A percentile compares a stretch with the other conserved stretches of the same genome.
Conservation (phyloP, 2,797 vertebrate genomes). For the Harpagifer antarcticus region DNA sequence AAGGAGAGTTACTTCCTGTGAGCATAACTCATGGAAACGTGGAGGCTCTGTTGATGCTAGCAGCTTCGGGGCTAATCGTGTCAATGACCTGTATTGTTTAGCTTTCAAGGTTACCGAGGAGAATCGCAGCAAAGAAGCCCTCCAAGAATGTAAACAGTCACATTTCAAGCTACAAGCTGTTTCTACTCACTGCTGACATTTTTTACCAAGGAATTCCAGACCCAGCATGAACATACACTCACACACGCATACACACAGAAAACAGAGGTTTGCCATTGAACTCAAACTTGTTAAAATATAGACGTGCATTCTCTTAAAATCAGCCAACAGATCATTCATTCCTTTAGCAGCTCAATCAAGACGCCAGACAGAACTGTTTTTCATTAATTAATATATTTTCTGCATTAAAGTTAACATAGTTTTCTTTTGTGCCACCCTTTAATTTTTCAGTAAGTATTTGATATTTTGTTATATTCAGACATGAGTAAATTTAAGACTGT, state of each 20-base stretch:
- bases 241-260: conserved; percentile 18
- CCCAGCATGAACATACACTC: conserved; percentile 33
- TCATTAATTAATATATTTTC: conserved; percentile 99
- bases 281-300: conserved; percentile 23
- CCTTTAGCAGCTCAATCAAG: conserved; percentile 69
- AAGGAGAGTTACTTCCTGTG: conserved; percentile 67
- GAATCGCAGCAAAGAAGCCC: conserved; percentile 67
- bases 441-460: conserved; percentile 96
- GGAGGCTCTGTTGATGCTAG: conserved; percentile 63
- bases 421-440: conserved; percentile 94
- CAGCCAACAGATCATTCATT: conserved; percentile 28
- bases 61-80: conserved; percentile 69
- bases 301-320: conserved; percentile 18
- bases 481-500: conserved; percentile 98
- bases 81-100: conserved; percentile 79
- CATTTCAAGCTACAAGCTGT: conserved; percentile 62
- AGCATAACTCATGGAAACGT: conserved; percentile 63
- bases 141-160: conserved; percentile 76
- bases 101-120: conserved; percentile 71
- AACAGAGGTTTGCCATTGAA: conserved; percentile 42
- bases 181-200: conserved; percentile 52
- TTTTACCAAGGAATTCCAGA: conserved; percentile 59
- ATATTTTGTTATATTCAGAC: conserved; percentile 99
- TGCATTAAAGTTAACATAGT: conserved; percentile 99
- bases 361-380: conserved; percentile 80